Conservation (phyloP, 2,888 invertebrate genomes). For the Lasioglossum malachurum region DNA sequence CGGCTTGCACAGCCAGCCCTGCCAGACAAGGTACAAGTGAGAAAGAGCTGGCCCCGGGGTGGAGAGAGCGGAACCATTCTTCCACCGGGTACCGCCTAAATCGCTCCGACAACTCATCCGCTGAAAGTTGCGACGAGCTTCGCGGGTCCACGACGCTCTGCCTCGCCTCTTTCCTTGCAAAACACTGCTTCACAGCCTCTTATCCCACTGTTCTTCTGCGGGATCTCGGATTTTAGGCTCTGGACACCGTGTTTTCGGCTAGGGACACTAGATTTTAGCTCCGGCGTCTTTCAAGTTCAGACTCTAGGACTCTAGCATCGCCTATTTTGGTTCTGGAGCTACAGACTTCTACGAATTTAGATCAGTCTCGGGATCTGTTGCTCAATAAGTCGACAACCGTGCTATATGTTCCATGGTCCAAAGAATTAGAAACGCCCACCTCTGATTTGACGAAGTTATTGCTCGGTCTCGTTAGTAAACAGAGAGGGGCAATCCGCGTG, state of each 20-base stretch:
- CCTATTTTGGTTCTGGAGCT: background rate
- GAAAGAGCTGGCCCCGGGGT: slow-evolving; percentile 53
- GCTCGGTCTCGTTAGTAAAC: background rate
- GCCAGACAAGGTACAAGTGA: slow-evolving; percentile 64
- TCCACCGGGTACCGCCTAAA: slow-evolving; percentile 81
- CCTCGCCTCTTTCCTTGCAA: slow-evolving; percentile 62
- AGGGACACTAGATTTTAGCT: background rate
- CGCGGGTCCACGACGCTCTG: slow-evolving; percentile 80
- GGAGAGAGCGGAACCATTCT: slow-evolving; percentile 75
- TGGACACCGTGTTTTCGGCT: background rate
- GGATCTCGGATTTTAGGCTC: background rate
- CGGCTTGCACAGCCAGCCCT: slow-evolving; percentile 60
- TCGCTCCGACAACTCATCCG: slow-evolving; percentile 84
- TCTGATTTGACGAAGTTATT: background rate
- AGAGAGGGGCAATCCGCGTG: background rate
- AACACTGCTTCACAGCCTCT: slow-evolving; percentile 61
- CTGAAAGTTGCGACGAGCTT: slow-evolving; percentile 83
- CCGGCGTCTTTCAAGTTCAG: background rate
- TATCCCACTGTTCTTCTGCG: slow-evolving; percentile 36
- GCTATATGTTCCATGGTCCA: background rate
- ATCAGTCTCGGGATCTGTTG: background rate
- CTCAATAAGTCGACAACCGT: background rate
- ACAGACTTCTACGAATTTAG: background rate
- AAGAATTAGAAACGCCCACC: background rate
- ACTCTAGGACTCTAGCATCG: background rate